These are phyloP conservation scores for Sycophila sp. DNA, from an alignment of 1,140 invertebrate species.

Conservation along the genomic window DNA sequence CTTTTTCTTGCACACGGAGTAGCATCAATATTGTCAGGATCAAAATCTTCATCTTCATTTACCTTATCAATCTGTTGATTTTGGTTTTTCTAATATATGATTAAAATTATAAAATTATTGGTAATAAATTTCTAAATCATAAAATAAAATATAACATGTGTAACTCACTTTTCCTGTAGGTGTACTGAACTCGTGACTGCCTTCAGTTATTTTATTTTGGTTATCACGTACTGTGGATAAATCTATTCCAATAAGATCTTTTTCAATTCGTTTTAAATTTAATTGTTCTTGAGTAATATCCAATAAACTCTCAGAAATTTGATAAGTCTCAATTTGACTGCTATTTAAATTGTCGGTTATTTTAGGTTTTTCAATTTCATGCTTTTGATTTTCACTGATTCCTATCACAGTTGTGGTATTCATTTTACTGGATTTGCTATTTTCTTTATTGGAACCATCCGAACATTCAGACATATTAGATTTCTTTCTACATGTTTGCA, in stretches of 20 bases:
- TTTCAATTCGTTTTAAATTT: conserved; percentile 42
- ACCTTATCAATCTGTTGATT: too few species aligned
- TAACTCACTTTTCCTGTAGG: conserved; percentile 20
- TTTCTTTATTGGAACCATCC: conserved; percentile 27
- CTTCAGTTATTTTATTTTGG: not conserved
- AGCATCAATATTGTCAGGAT: conserved; percentile 26
- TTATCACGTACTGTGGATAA: not conserved
- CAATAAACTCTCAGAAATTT: conserved; percentile 41
- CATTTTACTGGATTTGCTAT: not conserved
- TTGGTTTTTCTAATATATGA: too few species aligned
- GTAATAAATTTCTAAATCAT: not conserved
- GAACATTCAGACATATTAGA: not conserved
- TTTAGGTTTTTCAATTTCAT: not conserved
- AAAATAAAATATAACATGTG: not conserved
- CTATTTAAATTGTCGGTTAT: not conserved
- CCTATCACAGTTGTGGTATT: not conserved
- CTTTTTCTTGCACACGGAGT: conserved; percentile 29
- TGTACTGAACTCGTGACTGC: conserved; percentile 4
- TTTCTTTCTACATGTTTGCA: conserved; percentile 6
- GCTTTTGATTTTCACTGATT: not conserved
- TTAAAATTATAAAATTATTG: not conserved
- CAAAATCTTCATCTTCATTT: conserved; percentile 23
- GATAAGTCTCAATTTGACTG: not conserved
- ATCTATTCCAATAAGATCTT: conserved; percentile 41
- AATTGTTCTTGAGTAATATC: conserved; percentile 44